Conservation (phyloP, 2,797 vertebrate genomes). For the Florisuga fusca region DNA sequence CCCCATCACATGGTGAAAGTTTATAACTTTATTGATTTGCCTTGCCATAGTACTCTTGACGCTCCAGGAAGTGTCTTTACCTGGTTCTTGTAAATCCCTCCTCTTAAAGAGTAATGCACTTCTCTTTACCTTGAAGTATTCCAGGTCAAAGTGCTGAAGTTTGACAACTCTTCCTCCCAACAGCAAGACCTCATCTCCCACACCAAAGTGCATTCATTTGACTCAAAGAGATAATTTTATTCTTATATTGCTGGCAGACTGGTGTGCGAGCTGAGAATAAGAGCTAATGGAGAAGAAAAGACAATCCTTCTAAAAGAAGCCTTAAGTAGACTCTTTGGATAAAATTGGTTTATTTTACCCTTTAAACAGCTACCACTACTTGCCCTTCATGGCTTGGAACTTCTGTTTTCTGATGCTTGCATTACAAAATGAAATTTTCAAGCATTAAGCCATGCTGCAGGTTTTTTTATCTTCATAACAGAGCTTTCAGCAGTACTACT, state of each 20-base stretch:
- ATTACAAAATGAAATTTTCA: not conserved
- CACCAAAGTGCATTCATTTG: fast-evolving
- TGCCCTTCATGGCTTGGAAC: not conserved
- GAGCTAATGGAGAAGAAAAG: slow-evolving; percentile 5
- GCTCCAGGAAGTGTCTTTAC: not conserved
- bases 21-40: not conserved
- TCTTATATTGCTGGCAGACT: not conserved
- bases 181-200: not conserved
- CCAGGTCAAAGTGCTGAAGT: not conserved
- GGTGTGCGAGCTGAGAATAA: not conserved
- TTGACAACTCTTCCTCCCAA: not conserved
- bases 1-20: not conserved
- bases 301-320: slow-evolving; percentile 42
- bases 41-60: not conserved
- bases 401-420: not conserved
- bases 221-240: not conserved
- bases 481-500: not conserved
- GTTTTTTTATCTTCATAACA: slow-evolving; percentile 6
- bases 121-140: not conserved
- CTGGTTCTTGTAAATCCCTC: not conserved
- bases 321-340: not conserved
- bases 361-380: not conserved
- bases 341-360: not conserved
- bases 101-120: not conserved
- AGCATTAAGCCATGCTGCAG: slow-evolving; percentile 7